Conservation (phyloP, 2,797 vertebrate genomes). For the Pangasius mekongensis region DNA sequence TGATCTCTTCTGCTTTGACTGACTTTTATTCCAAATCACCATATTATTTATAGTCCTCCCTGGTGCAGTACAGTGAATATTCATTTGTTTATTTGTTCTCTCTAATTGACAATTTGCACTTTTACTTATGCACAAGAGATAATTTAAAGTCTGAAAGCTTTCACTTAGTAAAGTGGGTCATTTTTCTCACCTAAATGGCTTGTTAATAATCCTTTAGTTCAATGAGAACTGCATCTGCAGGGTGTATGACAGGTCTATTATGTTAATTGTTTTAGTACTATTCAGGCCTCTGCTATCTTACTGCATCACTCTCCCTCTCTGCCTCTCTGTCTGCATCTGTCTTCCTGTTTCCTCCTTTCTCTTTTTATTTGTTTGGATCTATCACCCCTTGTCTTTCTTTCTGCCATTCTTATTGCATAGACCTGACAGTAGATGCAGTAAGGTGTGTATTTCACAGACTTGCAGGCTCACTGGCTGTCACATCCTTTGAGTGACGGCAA, state of each 20-base stretch:
- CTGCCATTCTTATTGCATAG: conserved; percentile 3
- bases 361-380: conserved; percentile 19
- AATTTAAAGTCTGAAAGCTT: conserved; percentile 33
- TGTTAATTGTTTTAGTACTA: conserved; percentile 22
- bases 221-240: conserved; percentile 43
- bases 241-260: conserved; percentile 45
- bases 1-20: conserved; percentile 10
- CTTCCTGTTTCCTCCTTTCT: not conserved
- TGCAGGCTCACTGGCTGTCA: conserved; percentile 13
- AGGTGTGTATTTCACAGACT: conserved; percentile 41
- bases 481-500: not conserved
- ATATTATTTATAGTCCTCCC: conserved; percentile 17
- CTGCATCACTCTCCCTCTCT: not conserved
- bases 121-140: conserved; percentile 15
- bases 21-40: conserved; percentile 45
- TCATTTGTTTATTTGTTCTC: conserved; percentile 4
- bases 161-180: conserved; percentile 32
- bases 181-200: conserved; percentile 47
- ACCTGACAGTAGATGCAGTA: conserved; percentile 38
- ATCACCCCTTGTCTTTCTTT: conserved; percentile 19
- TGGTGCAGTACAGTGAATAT: conserved; percentile 5
- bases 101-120: conserved; percentile 3
- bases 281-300: conserved; percentile 13
- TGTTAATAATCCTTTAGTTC: conserved; percentile 51
- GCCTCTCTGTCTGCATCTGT: conserved; percentile 18